phyloP scores from a whole-genome alignment of 2,113 vertebrate genomes.

The Merops nubicus region DNA sequence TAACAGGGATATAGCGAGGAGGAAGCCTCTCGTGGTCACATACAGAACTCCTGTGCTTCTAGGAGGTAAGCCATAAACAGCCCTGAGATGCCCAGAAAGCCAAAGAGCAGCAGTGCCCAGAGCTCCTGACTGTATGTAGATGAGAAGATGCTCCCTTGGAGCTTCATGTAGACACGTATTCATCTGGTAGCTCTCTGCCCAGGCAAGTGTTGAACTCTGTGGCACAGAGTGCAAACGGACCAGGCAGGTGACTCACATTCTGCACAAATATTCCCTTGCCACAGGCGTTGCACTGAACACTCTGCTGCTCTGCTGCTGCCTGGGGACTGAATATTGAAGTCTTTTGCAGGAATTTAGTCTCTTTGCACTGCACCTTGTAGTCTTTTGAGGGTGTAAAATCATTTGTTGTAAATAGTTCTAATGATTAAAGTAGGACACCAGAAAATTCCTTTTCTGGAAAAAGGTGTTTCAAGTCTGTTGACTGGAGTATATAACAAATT shows the following conservation, averaged over 20 bases:
- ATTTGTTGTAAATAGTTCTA: neutral
- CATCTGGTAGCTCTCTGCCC: neutral
- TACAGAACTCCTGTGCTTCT: neutral
- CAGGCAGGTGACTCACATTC: neutral
- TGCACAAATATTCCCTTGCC: neutral
- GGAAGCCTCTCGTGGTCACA: neutral
- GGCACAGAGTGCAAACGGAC: accelerated
- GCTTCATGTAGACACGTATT: neutral
- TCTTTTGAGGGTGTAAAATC: neutral
- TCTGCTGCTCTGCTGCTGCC: too few relatives aligned
- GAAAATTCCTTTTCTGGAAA: neutral
- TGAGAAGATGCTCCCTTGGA: neutral
- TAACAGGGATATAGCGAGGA: neutral
- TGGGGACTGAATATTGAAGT: neutral
- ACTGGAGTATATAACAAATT: too few relatives aligned
- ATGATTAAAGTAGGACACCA: neutral
- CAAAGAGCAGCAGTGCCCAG: neutral
- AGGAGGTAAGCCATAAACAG: neutral
- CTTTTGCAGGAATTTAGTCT: neutral
- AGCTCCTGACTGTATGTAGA: neutral
- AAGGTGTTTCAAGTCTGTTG: too few relatives aligned
- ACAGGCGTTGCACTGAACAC: too few relatives aligned
- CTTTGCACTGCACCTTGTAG: neutral
- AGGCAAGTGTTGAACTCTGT: neutral
- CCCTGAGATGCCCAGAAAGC: neutral